Base-by-base conservation (phyloP, 2,797 vertebrate genomes). In the Dermochelys coriacea region DNA sequence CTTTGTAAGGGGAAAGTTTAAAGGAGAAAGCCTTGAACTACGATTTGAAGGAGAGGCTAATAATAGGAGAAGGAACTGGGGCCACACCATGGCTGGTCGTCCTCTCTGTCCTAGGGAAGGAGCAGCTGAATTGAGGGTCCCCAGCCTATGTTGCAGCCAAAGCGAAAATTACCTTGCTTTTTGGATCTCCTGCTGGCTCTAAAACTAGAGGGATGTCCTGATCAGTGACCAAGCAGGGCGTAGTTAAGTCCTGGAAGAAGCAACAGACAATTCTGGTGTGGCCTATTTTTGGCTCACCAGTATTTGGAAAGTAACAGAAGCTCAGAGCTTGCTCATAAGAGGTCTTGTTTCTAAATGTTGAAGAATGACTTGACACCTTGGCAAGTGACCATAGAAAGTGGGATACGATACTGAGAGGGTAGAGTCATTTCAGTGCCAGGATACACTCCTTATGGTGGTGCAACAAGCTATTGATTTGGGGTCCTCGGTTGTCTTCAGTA, bases 201-300 rank as follows among this genome's bases (percentile, higher is more conserved):
- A 97, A 97, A 96, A 97, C 97, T 97, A 96, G 96, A 97, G 96
- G 95, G 93, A 94, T 97, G 96, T 97, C 95, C 92, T 96, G 94
- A 96, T 96, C 97, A 97, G 89, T 95, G 93, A 97, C 96, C 95
- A 96, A 97, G 93, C 93, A 97, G 96, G 97, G 97, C 96, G 97
- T 97, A 96, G 97, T 98, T 96, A 97, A 86, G 75, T 98, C 97
- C 97, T 98, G 96, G 97, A 98, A 98, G 96, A 98, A 98, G 97
- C 97, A 98, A 98, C 95, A 98, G 90, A 97, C 94, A 98, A 10
- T 96, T 97, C 97, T 97, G 96, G 97, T 94, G 97, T 54, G 15
- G 94, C 97, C 97, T 93, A 0, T 8, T 96, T 95, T 90, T 88
- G 96, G 96, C 96, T 94, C 93, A 95, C 87, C 84, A 52, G 80